Percentiles rank a stretch among this genome's conserved stretches.
Conservation (phyloP, 2,888 invertebrate genomes). For the Pammene fasciana region DNA sequence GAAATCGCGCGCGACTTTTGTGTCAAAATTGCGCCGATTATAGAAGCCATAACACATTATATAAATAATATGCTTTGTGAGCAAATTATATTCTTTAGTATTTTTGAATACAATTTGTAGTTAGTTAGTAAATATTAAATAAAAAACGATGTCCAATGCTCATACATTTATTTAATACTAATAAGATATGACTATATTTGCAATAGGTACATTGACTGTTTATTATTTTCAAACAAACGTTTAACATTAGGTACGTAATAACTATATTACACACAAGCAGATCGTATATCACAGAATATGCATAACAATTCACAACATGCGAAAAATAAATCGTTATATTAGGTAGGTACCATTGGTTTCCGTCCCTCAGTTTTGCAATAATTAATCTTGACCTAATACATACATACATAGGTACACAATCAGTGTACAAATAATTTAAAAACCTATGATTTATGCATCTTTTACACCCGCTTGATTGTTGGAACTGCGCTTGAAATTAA, state of each 20-base stretch:
- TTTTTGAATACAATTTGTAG: too few relatives aligned
- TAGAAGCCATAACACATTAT: too few relatives aligned
- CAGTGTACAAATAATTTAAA: too few relatives aligned
- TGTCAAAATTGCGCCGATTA: too few relatives aligned
- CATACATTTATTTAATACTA: constrained; percentile 72
- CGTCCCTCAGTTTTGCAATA: constrained; percentile 32
- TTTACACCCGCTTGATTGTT: too few relatives aligned
- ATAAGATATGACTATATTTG: constrained; percentile 63
- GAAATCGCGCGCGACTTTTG: too few relatives aligned
- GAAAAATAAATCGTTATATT: constrained; percentile 51
- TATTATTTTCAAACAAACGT: constrained; percentile 50
- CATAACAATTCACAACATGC: constrained; percentile 76
- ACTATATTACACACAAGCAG: constrained; percentile 67
- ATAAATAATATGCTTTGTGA: too few relatives aligned
- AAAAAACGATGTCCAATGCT: constrained; percentile 53
- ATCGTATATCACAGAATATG: constrained; percentile 78
- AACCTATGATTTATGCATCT: too few relatives aligned
- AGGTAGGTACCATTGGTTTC: constrained; percentile 17
- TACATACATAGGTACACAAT: too few relatives aligned
- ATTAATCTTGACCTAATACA: too few relatives aligned
- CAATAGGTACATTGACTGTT: constrained; percentile 43
- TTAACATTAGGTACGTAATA: constrained; percentile 52
- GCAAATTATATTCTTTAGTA: too few relatives aligned
- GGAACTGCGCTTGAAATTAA: too few relatives aligned
- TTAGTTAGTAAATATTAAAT: neutral